A percentile compares a stretch with the other conserved stretches of the same genome.
phyloP scores from a whole-genome alignment of 1,140 invertebrate species.

The Diachasma alloeum region DNA sequence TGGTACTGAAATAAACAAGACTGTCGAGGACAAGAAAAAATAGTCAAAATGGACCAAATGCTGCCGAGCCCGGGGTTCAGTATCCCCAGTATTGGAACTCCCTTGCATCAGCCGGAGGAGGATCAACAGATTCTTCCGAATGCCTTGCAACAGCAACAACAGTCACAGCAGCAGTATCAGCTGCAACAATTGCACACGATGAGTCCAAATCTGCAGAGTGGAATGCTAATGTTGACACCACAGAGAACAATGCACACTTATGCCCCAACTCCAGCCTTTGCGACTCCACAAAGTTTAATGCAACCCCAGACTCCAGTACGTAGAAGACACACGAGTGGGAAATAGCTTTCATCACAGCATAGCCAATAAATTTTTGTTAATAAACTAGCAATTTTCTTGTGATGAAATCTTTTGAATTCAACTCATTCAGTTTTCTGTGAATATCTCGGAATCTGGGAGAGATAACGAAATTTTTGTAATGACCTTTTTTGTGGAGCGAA shows the following conservation, averaged over 20 bases:
- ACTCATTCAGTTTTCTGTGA: too few relatives aligned
- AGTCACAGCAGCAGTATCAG: constrained; percentile 52
- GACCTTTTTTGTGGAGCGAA: too few relatives aligned
- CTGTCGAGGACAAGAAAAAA: not conserved
- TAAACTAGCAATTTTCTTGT: too few relatives aligned
- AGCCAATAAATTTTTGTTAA: too few relatives aligned
- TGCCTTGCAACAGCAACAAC: constrained; percentile 77
- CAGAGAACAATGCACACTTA: constrained; percentile 77
- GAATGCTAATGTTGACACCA: constrained; percentile 68
- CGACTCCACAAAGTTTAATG: constrained; percentile 80
- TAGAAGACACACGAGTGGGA: too few relatives aligned
- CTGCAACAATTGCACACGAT: constrained; percentile 70
- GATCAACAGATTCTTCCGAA: constrained; percentile 86
- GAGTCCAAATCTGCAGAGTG: constrained; percentile 62
- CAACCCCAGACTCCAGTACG: constrained; percentile 88
- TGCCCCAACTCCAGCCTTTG: constrained; percentile 70
- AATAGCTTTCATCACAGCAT: too few relatives aligned
- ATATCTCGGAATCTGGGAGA: too few relatives aligned
- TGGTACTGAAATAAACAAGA: not conserved
- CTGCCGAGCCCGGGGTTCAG: constrained; percentile 87
- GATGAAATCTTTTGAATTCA: too few relatives aligned
- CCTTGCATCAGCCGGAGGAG: constrained; percentile 89
- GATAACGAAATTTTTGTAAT: too few relatives aligned
- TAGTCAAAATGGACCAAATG: constrained; percentile 80
- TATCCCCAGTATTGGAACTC: constrained; percentile 89